phyloP scores from a whole-genome alignment of 2,797 vertebrate genomes.

The Scolopax bukidnonensis region DNA sequence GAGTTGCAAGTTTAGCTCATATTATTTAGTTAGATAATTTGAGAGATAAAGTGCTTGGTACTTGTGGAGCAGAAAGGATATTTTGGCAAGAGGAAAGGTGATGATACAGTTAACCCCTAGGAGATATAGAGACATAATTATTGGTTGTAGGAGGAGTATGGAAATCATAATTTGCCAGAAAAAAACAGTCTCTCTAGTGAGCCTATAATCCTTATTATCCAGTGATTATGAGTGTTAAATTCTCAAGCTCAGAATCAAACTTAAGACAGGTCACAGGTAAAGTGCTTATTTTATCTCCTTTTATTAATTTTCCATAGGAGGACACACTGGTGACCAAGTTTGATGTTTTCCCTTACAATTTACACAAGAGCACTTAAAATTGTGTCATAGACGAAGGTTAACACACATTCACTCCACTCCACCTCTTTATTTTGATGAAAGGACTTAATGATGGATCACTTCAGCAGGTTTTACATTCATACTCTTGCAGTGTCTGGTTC shows the following conservation, averaged over 20 bases:
- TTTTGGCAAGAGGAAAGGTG: not conserved
- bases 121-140: not conserved
- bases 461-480: not conserved
- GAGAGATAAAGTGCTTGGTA: not conserved
- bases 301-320: not conserved
- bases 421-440: not conserved
- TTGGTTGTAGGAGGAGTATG: not conserved
- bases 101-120: not conserved
- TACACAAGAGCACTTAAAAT: not conserved
- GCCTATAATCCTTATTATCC: not conserved
- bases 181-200: not conserved
- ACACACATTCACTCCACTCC: not conserved
- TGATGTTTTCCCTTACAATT: accelerated
- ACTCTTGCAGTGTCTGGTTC: not conserved
- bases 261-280: not conserved
- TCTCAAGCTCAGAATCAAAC: not conserved
- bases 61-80: not conserved
- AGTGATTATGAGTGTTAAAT: not conserved
- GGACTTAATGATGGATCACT: accelerated
- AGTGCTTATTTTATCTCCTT: not conserved
- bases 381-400: not conserved
- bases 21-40: not conserved
- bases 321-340: not conserved
- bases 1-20: not conserved
- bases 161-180: not conserved